phyloP scores from a whole-genome alignment of 2,113 vertebrate species.

The Ophiodon elongatus region DNA sequence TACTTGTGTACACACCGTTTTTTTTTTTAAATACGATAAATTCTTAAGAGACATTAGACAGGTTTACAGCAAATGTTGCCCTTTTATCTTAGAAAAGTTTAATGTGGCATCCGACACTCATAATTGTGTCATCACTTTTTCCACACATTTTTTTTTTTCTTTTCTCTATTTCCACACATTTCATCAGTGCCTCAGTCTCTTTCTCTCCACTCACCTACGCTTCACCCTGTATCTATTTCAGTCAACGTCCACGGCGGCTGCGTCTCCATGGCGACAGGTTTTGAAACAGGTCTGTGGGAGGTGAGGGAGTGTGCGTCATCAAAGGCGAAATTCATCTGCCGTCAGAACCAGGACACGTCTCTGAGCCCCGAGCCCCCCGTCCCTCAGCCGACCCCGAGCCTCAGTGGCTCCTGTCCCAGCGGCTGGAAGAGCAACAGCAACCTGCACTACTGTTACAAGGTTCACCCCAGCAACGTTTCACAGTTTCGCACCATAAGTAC shows the following conservation, averaged over 20 bases:
- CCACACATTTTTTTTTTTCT: neutral
- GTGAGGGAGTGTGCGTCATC: conserved; percentile 81
- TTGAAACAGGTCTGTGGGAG: conserved; percentile 93
- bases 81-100: neutral
- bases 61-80: conserved; percentile 1
- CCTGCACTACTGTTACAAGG: conserved; percentile 96
- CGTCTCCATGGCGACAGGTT: conserved; percentile 91
- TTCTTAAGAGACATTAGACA: neutral
- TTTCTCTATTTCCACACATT: conserved; percentile 24
- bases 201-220: conserved; percentile 16
- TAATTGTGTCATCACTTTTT: conserved; percentile 16
- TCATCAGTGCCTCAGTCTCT: conserved; percentile 14
- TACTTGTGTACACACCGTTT: neutral
- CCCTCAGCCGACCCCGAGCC: conserved; percentile 90
- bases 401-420: conserved; percentile 88
- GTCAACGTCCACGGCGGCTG: conserved; percentile 89
- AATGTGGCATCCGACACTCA: neutral
- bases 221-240: conserved; percentile 56
- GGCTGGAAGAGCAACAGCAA: conserved; percentile 90
- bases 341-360: conserved; percentile 89
- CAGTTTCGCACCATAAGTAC: neutral
- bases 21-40: neutral
- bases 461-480: conserved; percentile 48
- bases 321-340: conserved; percentile 95
- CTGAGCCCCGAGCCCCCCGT: conserved; percentile 86